These are phyloP conservation scores for Leptopilina boulardi DNA, from an alignment of 1,140 invertebrate species.

Conservation along the genomic window DNA sequence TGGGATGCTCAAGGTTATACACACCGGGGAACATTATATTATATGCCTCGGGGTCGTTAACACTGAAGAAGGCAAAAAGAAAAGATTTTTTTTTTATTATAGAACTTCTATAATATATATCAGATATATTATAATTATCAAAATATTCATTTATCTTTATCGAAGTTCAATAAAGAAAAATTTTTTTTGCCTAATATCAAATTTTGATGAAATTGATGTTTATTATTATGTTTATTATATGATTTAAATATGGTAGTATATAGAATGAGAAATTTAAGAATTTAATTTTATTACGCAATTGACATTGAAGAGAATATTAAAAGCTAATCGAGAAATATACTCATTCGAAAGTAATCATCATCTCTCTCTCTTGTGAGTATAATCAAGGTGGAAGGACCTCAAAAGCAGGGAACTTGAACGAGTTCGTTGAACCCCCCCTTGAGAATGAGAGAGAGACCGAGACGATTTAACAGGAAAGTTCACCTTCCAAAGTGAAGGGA, in stretches of 20 bases:
- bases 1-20: slow-evolving; percentile 20
- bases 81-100: too few species aligned
- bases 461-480: slow-evolving; percentile 16
- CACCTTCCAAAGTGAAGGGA: slow-evolving; percentile 32
- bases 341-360: slow-evolving; percentile 17
- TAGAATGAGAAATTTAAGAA: too few species aligned
- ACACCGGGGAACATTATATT: background rate
- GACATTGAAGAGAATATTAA: too few species aligned
- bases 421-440: slow-evolving; percentile 7
- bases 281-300: background rate
- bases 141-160: too few species aligned
- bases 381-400: slow-evolving; percentile 21
- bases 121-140: too few species aligned
- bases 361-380: background rate
- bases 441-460: too few species aligned
- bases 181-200: too few species aligned
- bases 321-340: background rate
- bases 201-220: too few species aligned
- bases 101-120: too few species aligned
- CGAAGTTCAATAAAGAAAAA: too few species aligned
- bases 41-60: background rate
- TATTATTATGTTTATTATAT: too few species aligned
- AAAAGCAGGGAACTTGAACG: slow-evolving; percentile 21
- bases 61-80: background rate
- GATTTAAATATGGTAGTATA: too few species aligned